These are phyloP conservation scores for Drosophila mayri DNA, from an alignment of 1,140 invertebrate genomes.

Conservation along the genomic window DNA sequence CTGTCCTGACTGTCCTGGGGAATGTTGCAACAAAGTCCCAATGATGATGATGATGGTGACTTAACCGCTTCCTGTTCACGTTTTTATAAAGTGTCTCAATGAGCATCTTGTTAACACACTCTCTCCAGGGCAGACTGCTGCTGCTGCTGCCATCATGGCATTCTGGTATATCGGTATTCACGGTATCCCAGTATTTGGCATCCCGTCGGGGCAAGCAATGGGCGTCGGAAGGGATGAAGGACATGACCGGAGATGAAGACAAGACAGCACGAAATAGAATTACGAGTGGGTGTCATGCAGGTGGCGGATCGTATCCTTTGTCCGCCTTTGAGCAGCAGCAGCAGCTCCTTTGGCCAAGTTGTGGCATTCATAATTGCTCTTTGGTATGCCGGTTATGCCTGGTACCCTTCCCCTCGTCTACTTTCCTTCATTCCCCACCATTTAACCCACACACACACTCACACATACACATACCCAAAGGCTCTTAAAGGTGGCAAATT, in stretches of 20 bases:
- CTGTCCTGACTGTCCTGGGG: no score
- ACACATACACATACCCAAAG: background rate
- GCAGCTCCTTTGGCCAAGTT: slow-evolving; percentile 20
- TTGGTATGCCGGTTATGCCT: slow-evolving; percentile 44
- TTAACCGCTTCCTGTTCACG: slow-evolving; percentile 43
- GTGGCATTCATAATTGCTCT: slow-evolving; percentile 71
- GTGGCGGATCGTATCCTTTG: background rate
- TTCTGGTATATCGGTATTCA: background rate
- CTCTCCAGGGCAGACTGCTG: slow-evolving; percentile 29
- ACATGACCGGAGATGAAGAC: slow-evolving; percentile 48
- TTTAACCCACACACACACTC: background rate
- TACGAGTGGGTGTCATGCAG: slow-evolving; percentile 26
- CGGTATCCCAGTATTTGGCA: background rate
- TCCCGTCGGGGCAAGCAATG: background rate
- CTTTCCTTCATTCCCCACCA: background rate
- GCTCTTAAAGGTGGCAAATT: slow-evolving; percentile 51
- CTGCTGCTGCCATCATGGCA: background rate
- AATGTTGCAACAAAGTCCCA: slow-evolving; percentile 17
- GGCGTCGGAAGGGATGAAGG: background rate
- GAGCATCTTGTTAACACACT: slow-evolving; percentile 77
- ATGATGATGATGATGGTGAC: slow-evolving; percentile 14
- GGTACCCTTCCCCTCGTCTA: background rate
- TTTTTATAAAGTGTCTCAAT: slow-evolving; percentile 76
- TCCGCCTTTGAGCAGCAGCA: slow-evolving; percentile 7
- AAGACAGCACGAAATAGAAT: slow-evolving; percentile 66